phyloP scores from a whole-genome alignment of 2,113 vertebrate species.

The Podocnemis expansa region DNA sequence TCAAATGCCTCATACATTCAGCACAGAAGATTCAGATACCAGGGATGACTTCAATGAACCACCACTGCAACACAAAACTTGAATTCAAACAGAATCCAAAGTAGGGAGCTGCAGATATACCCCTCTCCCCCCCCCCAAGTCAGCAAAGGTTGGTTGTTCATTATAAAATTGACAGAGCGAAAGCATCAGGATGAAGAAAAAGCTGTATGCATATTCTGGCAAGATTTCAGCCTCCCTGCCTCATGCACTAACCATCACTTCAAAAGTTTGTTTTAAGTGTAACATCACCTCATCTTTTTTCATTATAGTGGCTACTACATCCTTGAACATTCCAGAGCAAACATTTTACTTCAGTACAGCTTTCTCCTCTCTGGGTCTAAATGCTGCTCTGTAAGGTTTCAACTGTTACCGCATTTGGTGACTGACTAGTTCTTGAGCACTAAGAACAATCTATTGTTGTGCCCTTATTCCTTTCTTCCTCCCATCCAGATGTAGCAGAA shows the following conservation, averaged over 20 bases:
- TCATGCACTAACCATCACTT: neutral
- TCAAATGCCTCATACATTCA: neutral
- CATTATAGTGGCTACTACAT: neutral
- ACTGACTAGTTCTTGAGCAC: neutral
- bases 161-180: slow-evolving; percentile 23
- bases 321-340: neutral
- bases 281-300: neutral
- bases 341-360: neutral
- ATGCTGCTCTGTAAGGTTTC: neutral
- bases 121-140: neutral
- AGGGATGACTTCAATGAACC: neutral
- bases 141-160: neutral
- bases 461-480: neutral
- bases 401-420: neutral
- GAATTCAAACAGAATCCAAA: neutral
- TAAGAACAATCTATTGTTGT: neutral
- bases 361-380: neutral
- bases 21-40: neutral
- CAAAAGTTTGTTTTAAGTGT: slow-evolving; percentile 17
- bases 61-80: neutral
- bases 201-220: neutral
- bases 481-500: neutral
- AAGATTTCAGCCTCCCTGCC: neutral
- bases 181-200: neutral
- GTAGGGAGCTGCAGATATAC: neutral